A percentile compares a stretch with the other conserved stretches of the same genome.
phyloP scores from a whole-genome alignment of 2,888 invertebrate genomes.

The Chalcosyrphus nemorum region DNA sequence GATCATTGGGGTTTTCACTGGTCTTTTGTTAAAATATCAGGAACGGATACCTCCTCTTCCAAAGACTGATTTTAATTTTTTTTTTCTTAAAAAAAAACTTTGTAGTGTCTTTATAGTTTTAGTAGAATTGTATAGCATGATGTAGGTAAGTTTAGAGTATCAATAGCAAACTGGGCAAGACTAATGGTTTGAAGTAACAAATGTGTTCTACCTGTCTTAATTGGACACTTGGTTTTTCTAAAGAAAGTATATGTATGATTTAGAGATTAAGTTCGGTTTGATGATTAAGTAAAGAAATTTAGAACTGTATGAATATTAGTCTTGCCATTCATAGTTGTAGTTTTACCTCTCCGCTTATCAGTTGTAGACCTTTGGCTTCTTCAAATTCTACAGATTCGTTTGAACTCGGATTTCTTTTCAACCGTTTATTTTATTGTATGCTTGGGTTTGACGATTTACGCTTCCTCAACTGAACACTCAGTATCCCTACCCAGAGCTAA shows the following conservation, averaged over 20 bases:
- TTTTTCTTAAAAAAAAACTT: too few species aligned
- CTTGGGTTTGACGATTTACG: too few species aligned
- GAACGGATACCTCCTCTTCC: constrained; percentile 61
- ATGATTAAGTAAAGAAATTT: neutral
- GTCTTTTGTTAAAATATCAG: constrained; percentile 18
- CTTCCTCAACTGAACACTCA: too few species aligned
- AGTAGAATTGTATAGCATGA: neutral
- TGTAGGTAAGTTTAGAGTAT: neutral
- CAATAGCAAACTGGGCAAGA: neutral
- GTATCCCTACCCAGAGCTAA: too few species aligned
- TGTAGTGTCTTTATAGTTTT: constrained; percentile 16
- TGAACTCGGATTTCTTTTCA: too few species aligned
- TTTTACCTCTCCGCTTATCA: too few species aligned
- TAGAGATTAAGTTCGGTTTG: neutral
- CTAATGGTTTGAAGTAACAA: neutral
- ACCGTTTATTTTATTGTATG: too few species aligned
- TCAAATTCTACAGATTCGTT: too few species aligned
- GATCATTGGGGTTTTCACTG: constrained; percentile 26
- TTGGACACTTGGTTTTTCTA: too few species aligned
- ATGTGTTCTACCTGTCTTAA: too few species aligned
- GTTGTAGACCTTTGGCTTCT: too few species aligned
- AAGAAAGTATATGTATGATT: neutral
- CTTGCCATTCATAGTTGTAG: constrained; percentile 2
- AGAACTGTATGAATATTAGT: neutral
- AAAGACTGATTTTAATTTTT: constrained; percentile 61